Conservation (phyloP, 2,888 invertebrate genomes). For the Clitarchus hookeri region DNA sequence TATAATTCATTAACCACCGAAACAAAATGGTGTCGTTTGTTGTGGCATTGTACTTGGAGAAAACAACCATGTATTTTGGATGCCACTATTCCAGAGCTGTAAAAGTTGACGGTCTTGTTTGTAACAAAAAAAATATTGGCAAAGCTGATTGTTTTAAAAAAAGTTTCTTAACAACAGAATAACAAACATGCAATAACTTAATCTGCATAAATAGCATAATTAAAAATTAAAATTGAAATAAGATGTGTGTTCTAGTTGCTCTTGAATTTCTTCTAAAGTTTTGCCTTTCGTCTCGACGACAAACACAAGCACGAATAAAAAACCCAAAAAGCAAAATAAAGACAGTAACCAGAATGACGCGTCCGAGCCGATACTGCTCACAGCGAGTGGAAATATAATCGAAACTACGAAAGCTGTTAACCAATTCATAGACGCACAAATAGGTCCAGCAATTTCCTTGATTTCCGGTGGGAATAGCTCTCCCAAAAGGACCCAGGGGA, state of each 20-base stretch:
- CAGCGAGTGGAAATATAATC: background rate
- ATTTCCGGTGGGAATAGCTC: constrained; percentile 74
- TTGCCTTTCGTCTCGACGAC: constrained; percentile 16
- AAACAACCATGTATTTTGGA: too few species aligned
- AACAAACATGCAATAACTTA: too few species aligned
- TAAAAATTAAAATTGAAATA: background rate
- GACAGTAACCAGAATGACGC: background rate
- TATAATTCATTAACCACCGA: too few species aligned
- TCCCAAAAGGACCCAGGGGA: constrained; percentile 90
- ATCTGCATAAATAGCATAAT: background rate
- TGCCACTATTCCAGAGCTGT: too few species aligned
- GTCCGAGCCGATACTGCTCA: background rate
- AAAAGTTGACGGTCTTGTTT: too few species aligned
- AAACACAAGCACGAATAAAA: background rate
- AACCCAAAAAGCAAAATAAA: background rate
- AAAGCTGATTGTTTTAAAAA: too few species aligned
- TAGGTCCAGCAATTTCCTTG: constrained; percentile 4
- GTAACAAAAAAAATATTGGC: too few species aligned
- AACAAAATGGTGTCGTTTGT: too few species aligned
- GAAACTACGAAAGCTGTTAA: constrained; percentile 5
- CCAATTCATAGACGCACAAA: background rate
- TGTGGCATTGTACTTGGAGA: too few species aligned
- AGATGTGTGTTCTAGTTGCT: background rate
- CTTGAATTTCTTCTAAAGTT: constrained; percentile 6
- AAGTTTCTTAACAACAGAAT: too few species aligned